Conservation (phyloP, 2,797 vertebrate genomes). For the Hypotaenidia philippensis region DNA sequence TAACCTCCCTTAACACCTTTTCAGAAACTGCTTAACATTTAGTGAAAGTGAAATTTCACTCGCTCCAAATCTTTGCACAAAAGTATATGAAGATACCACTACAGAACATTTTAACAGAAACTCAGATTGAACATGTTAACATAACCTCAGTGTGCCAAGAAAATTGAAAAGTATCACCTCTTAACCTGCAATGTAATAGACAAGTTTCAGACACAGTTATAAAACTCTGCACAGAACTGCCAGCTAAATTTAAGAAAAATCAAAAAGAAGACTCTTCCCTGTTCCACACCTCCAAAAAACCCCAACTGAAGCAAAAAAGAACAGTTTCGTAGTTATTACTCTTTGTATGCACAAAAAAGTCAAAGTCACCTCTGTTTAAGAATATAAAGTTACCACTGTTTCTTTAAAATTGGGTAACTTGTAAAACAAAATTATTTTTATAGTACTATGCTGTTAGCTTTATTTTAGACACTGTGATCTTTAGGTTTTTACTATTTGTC, state of each 20-base stretch:
- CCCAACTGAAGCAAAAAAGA: background rate
- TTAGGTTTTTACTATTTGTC: background rate
- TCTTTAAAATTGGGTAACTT: background rate
- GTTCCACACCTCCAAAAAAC: rapidly evolving
- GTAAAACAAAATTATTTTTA: background rate
- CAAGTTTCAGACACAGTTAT: background rate
- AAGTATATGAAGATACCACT: background rate
- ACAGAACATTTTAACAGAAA: background rate
- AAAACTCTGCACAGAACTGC: background rate
- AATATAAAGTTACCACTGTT: background rate
- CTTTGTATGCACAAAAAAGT: background rate
- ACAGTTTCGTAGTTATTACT: background rate
- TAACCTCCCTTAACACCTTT: background rate
- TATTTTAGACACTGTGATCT: background rate
- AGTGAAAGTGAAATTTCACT: background rate
- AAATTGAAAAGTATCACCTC: background rate
- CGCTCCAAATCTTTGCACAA: background rate
- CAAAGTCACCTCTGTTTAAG: background rate
- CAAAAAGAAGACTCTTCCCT: background rate
- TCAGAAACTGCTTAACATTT: background rate
- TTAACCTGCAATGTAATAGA: rapidly evolving
- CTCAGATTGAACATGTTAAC: background rate
- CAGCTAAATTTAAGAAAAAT: background rate
- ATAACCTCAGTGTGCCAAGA: background rate
- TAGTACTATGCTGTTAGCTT: background rate